Conservation (phyloP, 2,888 invertebrate species). For the Pristionchus entomophagus region DNA sequence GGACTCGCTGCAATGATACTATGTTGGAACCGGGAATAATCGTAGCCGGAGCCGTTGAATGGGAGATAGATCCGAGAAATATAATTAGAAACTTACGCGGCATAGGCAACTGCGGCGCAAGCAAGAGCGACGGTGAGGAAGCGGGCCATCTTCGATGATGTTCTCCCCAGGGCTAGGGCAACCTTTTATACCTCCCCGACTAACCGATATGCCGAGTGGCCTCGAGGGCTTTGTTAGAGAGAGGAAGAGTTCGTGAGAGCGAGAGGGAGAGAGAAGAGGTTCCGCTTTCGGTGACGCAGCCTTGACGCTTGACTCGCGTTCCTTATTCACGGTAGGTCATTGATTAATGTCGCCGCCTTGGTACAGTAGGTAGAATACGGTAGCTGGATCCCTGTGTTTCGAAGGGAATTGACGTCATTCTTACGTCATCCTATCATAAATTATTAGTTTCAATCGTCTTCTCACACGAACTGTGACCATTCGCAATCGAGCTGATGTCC, state of each 20-base stretch:
- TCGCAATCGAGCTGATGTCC: neutral
- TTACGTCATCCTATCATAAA: neutral
- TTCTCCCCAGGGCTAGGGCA: neutral
- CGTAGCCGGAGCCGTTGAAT: neutral
- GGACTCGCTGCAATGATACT: neutral
- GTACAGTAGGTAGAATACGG: neutral
- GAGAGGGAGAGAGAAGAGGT: neutral
- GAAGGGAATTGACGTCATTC: neutral
- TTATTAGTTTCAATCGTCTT: neutral
- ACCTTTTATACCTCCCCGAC: conserved; percentile 4
- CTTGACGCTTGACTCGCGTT: neutral
- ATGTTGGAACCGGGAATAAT: conserved; percentile 1
- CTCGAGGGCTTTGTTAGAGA: conserved; percentile 4
- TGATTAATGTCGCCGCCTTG: neutral
- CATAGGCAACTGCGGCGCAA: conserved; percentile 28
- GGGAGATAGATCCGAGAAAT: neutral
- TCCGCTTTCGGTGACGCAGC: conserved; percentile 17
- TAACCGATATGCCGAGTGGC: neutral
- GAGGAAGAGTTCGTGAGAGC: neutral
- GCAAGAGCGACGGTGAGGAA: conserved; percentile 37
- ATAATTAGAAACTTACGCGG: conserved; percentile 18
- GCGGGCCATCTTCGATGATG: conserved; percentile 27
- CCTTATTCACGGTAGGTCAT: conserved; percentile 7
- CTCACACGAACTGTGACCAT: conserved; percentile 33
- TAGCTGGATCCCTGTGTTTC: neutral